Evolutionary conservation across 1,140 invertebrate species (phyloP).

Genomic region (Mamestra configurata): DNA sequence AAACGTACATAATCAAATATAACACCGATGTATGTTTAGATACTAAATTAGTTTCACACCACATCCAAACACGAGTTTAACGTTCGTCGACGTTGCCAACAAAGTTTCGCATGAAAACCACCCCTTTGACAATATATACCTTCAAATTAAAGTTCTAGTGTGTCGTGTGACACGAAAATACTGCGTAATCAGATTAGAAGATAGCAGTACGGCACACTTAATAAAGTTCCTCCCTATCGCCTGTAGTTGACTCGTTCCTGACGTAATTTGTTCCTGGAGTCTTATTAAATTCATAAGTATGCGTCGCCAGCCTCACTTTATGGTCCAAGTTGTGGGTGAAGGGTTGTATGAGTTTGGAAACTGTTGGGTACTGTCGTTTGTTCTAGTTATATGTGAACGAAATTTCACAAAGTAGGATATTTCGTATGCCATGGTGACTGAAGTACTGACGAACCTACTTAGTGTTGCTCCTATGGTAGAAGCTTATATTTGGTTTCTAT

Average conservation of each 20-base stretch:
- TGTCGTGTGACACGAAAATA: constrained; percentile 49
- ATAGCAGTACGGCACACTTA: constrained; percentile 51
- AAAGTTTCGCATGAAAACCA: constrained; percentile 16
- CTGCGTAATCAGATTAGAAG: constrained; percentile 53
- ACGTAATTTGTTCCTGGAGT: constrained; percentile 66
- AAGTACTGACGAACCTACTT: no score
- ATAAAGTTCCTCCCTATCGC: constrained; percentile 62
- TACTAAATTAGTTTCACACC: constrained; percentile 39
- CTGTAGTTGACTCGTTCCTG: constrained; percentile 55
- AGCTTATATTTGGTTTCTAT: no score
- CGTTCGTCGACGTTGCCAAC: constrained; percentile 12
- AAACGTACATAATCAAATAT: constrained; percentile 8
- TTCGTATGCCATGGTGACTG: not conserved
- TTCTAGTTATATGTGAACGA: constrained; percentile 14
- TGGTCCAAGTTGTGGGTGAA: constrained; percentile 34
- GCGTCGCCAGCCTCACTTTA: constrained; percentile 55
- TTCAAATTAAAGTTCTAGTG: constrained; percentile 40
- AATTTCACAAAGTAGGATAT: not conserved
- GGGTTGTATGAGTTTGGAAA: constrained; percentile 30
- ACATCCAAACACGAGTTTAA: constrained; percentile 4
- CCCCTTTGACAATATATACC: constrained; percentile 26
- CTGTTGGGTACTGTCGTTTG: constrained; percentile 4
- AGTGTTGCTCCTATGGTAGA: no score
- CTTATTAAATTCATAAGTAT: constrained; percentile 75
- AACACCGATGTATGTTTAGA: constrained; percentile 27